Conservation (phyloP, 2,113 vertebrate species). For the Ptyas mucosa region DNA sequence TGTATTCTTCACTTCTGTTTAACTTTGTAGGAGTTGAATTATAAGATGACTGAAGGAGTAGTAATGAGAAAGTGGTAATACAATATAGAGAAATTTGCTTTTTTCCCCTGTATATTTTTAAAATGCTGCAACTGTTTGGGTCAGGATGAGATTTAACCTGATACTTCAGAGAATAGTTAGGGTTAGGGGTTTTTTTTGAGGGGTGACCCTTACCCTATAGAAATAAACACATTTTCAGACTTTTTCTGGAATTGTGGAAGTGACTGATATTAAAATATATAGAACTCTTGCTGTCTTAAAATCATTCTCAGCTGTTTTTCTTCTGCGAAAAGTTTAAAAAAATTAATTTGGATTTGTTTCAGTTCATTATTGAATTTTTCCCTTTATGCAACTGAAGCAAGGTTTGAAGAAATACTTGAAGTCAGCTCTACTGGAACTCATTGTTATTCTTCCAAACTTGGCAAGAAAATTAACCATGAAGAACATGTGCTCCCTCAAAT, state of each 20-base stretch:
- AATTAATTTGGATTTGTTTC: not conserved
- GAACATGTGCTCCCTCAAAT: constrained; percentile 1
- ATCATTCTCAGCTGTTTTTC: not conserved
- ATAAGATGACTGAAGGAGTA: not conserved
- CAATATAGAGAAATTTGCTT: not conserved
- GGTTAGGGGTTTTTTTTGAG: not conserved
- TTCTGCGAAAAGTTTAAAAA: not conserved
- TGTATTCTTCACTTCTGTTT: not conserved
- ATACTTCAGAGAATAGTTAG: not conserved
- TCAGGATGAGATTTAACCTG: not conserved
- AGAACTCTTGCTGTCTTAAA: not conserved
- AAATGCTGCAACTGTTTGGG: not conserved
- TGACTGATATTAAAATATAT: not conserved
- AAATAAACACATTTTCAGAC: not conserved
- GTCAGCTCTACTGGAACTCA: constrained; percentile 8
- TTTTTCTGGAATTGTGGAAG: not conserved
- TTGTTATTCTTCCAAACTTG: constrained; percentile 12
- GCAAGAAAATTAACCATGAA: constrained; percentile 7
- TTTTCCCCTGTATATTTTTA: not conserved
- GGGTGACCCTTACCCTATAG: not conserved
- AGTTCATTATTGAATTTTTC: constrained; percentile 17
- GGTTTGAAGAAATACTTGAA: constrained; percentile 17
- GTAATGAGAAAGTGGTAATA: not conserved
- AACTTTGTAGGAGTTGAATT: not conserved
- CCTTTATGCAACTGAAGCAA: constrained; percentile 6